Evolutionary conservation across 2,888 invertebrate species (phyloP).

Genomic region (Pachliopta kotzebuea): DNA sequence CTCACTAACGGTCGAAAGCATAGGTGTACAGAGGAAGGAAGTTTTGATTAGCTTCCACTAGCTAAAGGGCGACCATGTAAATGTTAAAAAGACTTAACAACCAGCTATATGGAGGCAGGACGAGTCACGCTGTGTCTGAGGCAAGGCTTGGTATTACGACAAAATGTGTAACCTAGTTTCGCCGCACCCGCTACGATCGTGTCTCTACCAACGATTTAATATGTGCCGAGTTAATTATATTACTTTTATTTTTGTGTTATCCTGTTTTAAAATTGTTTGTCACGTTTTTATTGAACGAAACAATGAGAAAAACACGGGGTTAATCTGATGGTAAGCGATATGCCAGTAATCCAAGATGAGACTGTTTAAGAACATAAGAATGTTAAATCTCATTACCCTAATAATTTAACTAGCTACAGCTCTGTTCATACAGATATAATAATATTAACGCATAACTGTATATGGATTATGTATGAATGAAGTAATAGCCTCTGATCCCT

Average conservation of each 20-base stretch:
- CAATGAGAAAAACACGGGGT: too few species aligned
- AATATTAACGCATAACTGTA: too few species aligned
- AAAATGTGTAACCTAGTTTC: constrained; percentile 76
- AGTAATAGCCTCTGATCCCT: too few species aligned
- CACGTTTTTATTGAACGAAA: not conserved
- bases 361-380: not conserved
- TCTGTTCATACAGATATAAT: too few species aligned
- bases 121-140: constrained; percentile 48
- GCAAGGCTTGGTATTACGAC: constrained; percentile 40
- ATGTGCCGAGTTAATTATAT: constrained; percentile 64
- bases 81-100: constrained; percentile 16
- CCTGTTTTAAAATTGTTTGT: constrained; percentile 21
- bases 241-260: constrained; percentile 42
- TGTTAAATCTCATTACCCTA: too few species aligned
- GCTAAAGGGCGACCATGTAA: constrained; percentile 12
- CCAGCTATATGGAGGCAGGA: constrained; percentile 11
- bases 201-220: constrained; percentile 41
- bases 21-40: constrained; percentile 10
- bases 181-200: constrained; percentile 55
- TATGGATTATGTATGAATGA: too few species aligned
- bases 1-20: not conserved
- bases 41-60: constrained; percentile 19
- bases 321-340: too few species aligned
- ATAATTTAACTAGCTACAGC: too few species aligned
- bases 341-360: not conserved